Evolutionary conservation across 1,140 invertebrate species (phyloP).

Genomic region (Caerostris darwini): DNA sequence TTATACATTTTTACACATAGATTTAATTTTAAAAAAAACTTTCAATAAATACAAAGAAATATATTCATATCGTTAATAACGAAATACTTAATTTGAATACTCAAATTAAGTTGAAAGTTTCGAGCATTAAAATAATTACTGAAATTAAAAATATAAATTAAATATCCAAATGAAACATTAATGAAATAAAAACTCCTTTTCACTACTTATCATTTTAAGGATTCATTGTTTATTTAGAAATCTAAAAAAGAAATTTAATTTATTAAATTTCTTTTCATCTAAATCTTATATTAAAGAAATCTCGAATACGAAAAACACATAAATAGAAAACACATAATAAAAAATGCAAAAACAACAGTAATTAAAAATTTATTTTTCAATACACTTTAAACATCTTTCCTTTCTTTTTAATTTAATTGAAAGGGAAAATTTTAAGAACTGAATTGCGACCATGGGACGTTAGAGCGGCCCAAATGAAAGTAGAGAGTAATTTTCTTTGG

Average conservation of each 20-base stretch:
- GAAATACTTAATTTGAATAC: too few species aligned
- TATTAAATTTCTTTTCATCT: conserved; percentile 7
- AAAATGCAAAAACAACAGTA: neutral
- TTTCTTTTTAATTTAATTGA: neutral
- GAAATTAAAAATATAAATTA: too few species aligned
- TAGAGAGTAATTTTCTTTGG: neutral
- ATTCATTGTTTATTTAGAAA: neutral
- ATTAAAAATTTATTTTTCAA: neutral
- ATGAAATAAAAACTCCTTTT: too few species aligned
- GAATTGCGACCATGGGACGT: neutral
- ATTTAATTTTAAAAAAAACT: too few species aligned
- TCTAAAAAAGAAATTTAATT: neutral
- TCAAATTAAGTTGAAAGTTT: too few species aligned
- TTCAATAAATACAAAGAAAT: too few species aligned
- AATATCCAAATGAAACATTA: too few species aligned
- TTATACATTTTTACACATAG: too few species aligned
- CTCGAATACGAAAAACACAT: neutral
- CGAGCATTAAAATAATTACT: too few species aligned
- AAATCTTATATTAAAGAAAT: neutral
- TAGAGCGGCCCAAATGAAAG: neutral
- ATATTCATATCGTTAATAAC: too few species aligned
- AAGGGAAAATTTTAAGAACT: neutral
- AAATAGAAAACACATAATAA: neutral
- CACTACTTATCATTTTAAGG: too few species aligned
- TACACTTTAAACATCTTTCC: neutral